phyloP scores from a whole-genome alignment of 2,888 invertebrate genomes.

The Cenopis cana region DNA sequence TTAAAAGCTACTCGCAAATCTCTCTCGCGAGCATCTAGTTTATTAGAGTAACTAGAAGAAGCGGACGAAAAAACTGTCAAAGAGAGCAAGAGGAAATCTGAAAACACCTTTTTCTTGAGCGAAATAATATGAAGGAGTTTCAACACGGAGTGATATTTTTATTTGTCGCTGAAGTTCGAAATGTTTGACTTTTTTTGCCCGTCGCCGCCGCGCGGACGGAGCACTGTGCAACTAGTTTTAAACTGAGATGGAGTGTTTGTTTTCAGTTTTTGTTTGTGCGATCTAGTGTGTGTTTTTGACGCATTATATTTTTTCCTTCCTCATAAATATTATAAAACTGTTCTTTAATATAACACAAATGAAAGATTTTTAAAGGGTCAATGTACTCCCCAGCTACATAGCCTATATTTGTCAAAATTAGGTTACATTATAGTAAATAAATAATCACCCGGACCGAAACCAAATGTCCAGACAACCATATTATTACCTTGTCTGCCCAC shows the following conservation, averaged over 20 bases:
- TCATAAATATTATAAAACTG: too few species aligned
- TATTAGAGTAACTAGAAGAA: constrained; percentile 23
- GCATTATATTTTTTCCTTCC: not conserved
- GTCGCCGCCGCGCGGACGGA: constrained; percentile 5
- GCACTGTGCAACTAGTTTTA: constrained; percentile 30
- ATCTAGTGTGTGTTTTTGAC: not conserved
- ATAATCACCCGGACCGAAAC: constrained; percentile 4
- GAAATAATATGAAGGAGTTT: constrained; percentile 30
- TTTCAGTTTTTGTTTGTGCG: constrained; percentile 5
- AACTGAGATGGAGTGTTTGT: constrained; percentile 28
- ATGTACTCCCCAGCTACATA: not conserved
- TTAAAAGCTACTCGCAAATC: constrained; percentile 22
- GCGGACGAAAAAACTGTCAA: constrained; percentile 29
- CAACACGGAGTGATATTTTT: constrained; percentile 25
- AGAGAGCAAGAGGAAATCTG: constrained; percentile 24
- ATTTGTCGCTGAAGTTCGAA: constrained; percentile 25
- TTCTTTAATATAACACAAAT: too few species aligned
- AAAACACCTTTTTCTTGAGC: constrained; percentile 23
- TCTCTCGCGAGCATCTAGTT: constrained; percentile 6
- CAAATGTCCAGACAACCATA: not conserved
- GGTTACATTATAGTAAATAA: constrained; percentile 7
- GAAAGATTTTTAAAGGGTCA: too few species aligned
- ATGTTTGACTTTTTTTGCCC: constrained; percentile 10
- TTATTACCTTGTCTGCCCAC: constrained; percentile 4
- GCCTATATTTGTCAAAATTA: not conserved